Base-by-base conservation (phyloP, 2,113 vertebrate genomes). In the Pycnonotus jocosus region DNA sequence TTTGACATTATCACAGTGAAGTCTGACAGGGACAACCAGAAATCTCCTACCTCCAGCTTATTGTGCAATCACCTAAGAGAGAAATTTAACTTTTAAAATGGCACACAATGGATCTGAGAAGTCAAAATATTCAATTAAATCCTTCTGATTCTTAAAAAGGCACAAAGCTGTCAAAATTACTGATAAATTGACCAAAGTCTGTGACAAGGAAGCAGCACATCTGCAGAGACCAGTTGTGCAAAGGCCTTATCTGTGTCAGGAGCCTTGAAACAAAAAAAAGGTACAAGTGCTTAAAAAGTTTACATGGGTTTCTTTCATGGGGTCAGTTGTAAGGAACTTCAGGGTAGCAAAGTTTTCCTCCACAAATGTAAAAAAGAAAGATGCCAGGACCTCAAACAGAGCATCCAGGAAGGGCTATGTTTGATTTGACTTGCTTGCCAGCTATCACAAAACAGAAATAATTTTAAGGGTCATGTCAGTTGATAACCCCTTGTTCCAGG, bases 151-250 rank as follows among this genome's bases (percentile, higher is more conserved):
- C 88, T 95, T 96, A 33, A 31, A 76, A 94, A 95, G 78, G 96
- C 91, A 95, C 37, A 92, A 94, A 76, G 87, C 92, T 97, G 86
- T 94, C 96, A 95, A 90, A 97, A 86, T 91, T 86, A 96, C 91
- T 92, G 93, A 96, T 85, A 96, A 96, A 95, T 23, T 88, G 91
- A 97, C 93, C 3, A 3, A 96, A 92, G 78, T 90, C 45, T 79
- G 37, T 56, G 27, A 54, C 73, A 56, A 79, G 54, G 18, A 69
- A 91, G 27, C 20, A 88, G 51, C 6, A 24, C 18, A 51, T 65
- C 2, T 6, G 51, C 21, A 92, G 53, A 86, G 31, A 81, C 6
- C 5, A 12, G 21, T 77, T 3, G 2, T 53, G 28, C 45, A 82
- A 82, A 93, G 40, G 16, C 31, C 91, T 86, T 47, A 77, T 30